Evolutionary conservation across 2,113 vertebrate species (phyloP), one percentile per base, ranked within the genome.

Genomic region (Ptychochromis oligacanthus): DNA sequence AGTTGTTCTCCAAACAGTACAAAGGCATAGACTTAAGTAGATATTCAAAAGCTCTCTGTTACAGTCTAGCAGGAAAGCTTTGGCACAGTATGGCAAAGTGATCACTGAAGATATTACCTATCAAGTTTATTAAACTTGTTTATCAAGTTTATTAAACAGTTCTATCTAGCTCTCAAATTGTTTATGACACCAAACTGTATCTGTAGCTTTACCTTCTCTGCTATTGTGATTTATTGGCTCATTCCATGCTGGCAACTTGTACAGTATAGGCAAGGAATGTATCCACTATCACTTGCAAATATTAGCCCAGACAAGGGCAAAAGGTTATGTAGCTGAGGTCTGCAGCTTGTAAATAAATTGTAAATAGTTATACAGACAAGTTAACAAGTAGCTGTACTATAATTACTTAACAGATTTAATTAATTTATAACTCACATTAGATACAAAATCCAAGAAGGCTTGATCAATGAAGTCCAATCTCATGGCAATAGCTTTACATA

Each of bases 271-370:
- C 24, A 28, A 49, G 43, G 24, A 70, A 49, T 70, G 17, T 70
- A 28, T 70, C 43, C 24, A 70, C 24, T 52, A 70, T n/a, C 8
- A 31, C 2, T 31, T 31, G 28, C 4, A n/a, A 55, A 70, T 70
- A 70, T 26, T 70, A 17, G 43, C 43, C 43, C 65, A 70, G 17
- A 52, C 49, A 28, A 5, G 65, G 65, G 17, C 43, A 70, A 70
- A 70, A 49, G 49, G 24, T 70, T 70, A 52, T 52, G 65, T 70
- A 70, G 43, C 43, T 31, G 65, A 70, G 65, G 65, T 70, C 28
- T 70, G 15, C 64, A 20, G 40, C 64, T 49, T 70, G 26, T 49
- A 70, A 70, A 70, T 10, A 52, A 20, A 70, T 26, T 52, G 43
- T 10, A 52, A 52, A 4, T 31, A 49, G 5, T 20, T 20, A 13